Evolutionary conservation across 1,140 invertebrate genomes (phyloP), one percentile per base, ranked within the genome.

Genomic region (Atta cephalotes): DNA sequence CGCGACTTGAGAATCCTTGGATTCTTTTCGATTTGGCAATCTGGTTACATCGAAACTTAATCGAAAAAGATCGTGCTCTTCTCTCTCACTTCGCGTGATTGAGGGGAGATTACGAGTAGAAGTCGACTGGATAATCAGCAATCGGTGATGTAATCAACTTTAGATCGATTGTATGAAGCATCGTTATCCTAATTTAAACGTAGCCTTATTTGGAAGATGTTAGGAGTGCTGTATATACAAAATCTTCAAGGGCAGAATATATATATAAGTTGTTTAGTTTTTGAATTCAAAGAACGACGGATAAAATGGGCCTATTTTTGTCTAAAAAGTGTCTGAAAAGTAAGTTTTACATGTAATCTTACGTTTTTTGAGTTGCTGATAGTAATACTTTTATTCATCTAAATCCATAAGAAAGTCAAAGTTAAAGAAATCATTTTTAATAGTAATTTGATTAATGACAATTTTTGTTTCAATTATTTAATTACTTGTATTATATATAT

Each of bases 21-120:
- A 18, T 60, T 77, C 79, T 63, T 45, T 62, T 84, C 56, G 80
- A 88, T 63, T 74, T 74, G 74, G 28, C 68, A 88, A 88, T 88
- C 87, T 84, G 56, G 87, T 88, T 86, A 84, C 68, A 70, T 53
- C 68, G 60, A 60, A 45, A 63, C 87, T 89, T 89, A 88, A 89
- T 89, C 87, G 81, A 70, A 56, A 78, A 79, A 62, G 60, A 58
- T 80, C 76, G 60, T 49, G 63, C 16, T 58, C 53, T 25, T 16
- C 16, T 45, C 4, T 56, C 9, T 0, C 14, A 21, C 21, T 45
- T 74, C 25, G n/a, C 28, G 56, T 39, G 39, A 84, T 84, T 60
- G 56, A 63, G 39, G 9, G 28, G n/a, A 74, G 80, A 84, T 84
- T 76, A 58, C 70, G 56, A 63, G 12, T 74, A 31, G 80, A 49